Evolutionary conservation across 2,113 vertebrate genomes (phyloP), one percentile per base, ranked within the genome.

Genomic region (Meleagris gallopavo): DNA sequence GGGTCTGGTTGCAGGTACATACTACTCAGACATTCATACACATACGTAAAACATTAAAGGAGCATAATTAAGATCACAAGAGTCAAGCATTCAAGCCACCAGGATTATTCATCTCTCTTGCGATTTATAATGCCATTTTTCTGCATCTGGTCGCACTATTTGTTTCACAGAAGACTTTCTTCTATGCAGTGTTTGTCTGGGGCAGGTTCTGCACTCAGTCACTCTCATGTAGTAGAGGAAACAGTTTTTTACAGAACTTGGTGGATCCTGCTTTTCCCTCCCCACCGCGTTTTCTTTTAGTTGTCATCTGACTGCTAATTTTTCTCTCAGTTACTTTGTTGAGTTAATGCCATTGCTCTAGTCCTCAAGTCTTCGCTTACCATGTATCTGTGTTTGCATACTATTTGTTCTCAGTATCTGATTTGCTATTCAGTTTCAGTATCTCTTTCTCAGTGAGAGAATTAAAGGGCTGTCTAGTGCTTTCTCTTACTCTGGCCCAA

Each of bases 401-500:
- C 11, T 14, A 36, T 74, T 74, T 89, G 46, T 73, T 73, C 40
- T 89, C 40, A 36, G 1, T 64, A 71, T 83, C 55, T 78, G 89
- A 12, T 66, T 84, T 84, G n/a, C 45, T 32, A 36, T 66, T 89
- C 45, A 84, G 8, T 46, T 81, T 86, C 40, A 84, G 4, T 70
- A 43, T 78, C 30, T 48, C 45, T 62, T 89, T 78, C 77, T 32
- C 41, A 32, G 16, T 71, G 41, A 36, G 6, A 66, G 27, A 89
- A 19, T 24, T 87, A 46, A 57, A 86, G 46, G 22, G 2, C 36
- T 89, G 50, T 52, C 69, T 74, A 43, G 27, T 62, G n/a, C 17
- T 86, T 95, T 90, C 81, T 82, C 45, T 71, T 71, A 27, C 27
- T 54, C n/a, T 50, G 70, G 41, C 70, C 61, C 65, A 71, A 72